A percentile compares a stretch with the other conserved stretches of the same genome.
Evolutionary conservation across 1,140 invertebrate species (phyloP).

Genomic region (Cecropterus lyciades): DNA sequence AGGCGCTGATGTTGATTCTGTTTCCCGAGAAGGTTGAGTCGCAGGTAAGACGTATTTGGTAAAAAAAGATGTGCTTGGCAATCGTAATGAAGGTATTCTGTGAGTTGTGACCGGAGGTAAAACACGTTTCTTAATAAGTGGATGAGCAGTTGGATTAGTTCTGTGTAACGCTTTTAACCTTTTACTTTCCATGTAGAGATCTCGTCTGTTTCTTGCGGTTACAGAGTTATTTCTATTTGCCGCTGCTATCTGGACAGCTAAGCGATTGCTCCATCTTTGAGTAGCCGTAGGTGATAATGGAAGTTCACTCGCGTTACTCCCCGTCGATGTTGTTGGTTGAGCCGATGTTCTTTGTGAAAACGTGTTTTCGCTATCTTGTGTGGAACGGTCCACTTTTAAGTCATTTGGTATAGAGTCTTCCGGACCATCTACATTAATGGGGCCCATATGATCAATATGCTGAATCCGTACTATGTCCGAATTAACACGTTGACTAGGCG

Average conservation of each 20-base stretch:
- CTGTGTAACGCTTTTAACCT: slow-evolving; percentile 71
- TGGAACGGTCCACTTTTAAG: slow-evolving; percentile 43
- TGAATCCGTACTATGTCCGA: slow-evolving; percentile 65
- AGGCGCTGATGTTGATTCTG: slow-evolving; percentile 13
- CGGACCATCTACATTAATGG: slow-evolving; percentile 67
- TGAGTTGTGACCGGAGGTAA: slow-evolving; percentile 64
- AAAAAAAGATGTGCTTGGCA: slow-evolving; percentile 17
- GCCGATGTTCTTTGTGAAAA: slow-evolving; percentile 7
- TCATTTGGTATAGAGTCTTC: slow-evolving; percentile 53
- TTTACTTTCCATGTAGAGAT: slow-evolving; percentile 71
- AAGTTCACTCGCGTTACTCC: slow-evolving; percentile 6
- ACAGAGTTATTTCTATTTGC: slow-evolving; percentile 75
- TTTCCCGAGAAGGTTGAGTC: slow-evolving; percentile 20
- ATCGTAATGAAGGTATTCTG: slow-evolving; percentile 68
- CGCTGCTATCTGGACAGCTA: slow-evolving; percentile 77
- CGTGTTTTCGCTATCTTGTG: slow-evolving; percentile 24
- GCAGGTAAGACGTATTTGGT: slow-evolving; percentile 40
- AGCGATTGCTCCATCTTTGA: slow-evolving; percentile 70
- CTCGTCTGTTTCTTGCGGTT: slow-evolving; percentile 71
- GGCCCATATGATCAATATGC: slow-evolving; percentile 65
- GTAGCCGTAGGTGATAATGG: slow-evolving; percentile 24
- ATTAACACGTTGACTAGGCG: slow-evolving; percentile 51
- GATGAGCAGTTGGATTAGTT: slow-evolving; percentile 74
- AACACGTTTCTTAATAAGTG: slow-evolving; percentile 61
- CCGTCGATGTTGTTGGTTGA: slow-evolving; percentile 38